Evolutionary conservation across 2,797 vertebrate genomes (phyloP), one percentile per base, ranked within the genome.

Genomic region (Pteropus rufus): DNA sequence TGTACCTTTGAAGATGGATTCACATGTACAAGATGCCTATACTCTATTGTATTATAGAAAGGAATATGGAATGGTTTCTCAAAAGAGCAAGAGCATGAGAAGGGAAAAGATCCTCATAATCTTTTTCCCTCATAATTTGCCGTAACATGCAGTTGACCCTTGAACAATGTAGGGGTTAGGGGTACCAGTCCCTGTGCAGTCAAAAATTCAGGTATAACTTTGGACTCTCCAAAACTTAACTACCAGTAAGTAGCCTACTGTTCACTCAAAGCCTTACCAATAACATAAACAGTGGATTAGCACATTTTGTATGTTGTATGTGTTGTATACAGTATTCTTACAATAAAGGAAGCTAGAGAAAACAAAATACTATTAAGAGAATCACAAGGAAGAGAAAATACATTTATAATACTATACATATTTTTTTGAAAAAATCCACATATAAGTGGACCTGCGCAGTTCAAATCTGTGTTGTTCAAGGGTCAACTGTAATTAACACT

Each of bases 1-100:
- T 91, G 5, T 64, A 58, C 34, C 65, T 91, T 49, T 94, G 94
- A 77, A 92, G 88, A 49, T 79, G 76, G 41, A 85, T 52, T 90
- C 29, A 49, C 6, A 34, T 21, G 75, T 69, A n/a, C 31, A 72
- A 56, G 39, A 54, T 93, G 16, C 12, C 14, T 62, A 0, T 62
- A 8, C 46, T 69, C 26, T 70, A 3, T 75, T 90, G 29, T 31
- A 31, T 41, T 64, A 60, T n/a, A 52, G 54, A 75, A 91, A 18
- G 75, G 54, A 29, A 6, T 31, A 10, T 54, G 23, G 34, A 81
- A 60, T 88, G 21, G 7, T 41, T 96, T 79, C 84, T 84, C n/a
- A 69, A 56, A 87, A 67, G 58, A 79, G 21, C 52, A 87, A 62
- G 58, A 79, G 21, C 46, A 19, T 54, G 31, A 84, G 56, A 92